Evolutionary conservation across 2,888 invertebrate species (phyloP).

Genomic region (Hirtodrosophila duncani): DNA sequence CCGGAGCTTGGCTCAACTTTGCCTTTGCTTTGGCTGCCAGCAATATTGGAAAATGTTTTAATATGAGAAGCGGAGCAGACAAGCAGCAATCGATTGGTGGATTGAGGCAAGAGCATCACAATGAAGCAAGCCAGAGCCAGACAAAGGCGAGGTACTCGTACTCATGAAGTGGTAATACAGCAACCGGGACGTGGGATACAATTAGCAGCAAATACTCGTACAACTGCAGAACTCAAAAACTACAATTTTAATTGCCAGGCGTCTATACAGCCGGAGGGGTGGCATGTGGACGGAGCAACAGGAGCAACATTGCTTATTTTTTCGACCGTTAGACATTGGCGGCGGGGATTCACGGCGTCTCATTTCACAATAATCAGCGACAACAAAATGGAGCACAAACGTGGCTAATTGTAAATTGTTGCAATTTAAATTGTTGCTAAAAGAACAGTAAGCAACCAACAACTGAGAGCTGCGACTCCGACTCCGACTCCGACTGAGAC

Average conservation of each 20-base stretch:
- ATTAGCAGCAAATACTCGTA: slow-evolving; percentile 25
- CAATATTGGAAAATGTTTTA: slow-evolving; percentile 29
- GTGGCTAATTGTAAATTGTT: slow-evolving; percentile 74
- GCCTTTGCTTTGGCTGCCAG: no score
- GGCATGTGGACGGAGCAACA: slow-evolving; percentile 2
- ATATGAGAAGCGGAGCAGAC: background rate
- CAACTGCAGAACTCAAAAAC: slow-evolving; percentile 10
- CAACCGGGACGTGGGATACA: slow-evolving; percentile 14
- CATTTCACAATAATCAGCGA: slow-evolving; percentile 47
- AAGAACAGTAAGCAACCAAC: slow-evolving; percentile 47
- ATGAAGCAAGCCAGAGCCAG: slow-evolving; percentile 23
- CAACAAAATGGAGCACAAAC: slow-evolving; percentile 67
- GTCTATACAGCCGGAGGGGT: slow-evolving; percentile 18
- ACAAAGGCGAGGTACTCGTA: slow-evolving; percentile 17
- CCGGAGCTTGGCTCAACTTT: no score
- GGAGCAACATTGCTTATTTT: slow-evolving; percentile 33
- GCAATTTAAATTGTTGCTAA: slow-evolving; percentile 72
- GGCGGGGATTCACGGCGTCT: slow-evolving; percentile 19
- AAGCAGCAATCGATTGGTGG: slow-evolving; percentile 26
- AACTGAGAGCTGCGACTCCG: slow-evolving; percentile 4
- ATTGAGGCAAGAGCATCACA: slow-evolving; percentile 18
- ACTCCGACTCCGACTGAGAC: no score
- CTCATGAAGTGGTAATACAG: background rate
- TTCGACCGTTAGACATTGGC: slow-evolving; percentile 34
- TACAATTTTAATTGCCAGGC: slow-evolving; percentile 37